Evolutionary conservation across 2,888 invertebrate species (phyloP).

Genomic region (Coleophora deauratella): DNA sequence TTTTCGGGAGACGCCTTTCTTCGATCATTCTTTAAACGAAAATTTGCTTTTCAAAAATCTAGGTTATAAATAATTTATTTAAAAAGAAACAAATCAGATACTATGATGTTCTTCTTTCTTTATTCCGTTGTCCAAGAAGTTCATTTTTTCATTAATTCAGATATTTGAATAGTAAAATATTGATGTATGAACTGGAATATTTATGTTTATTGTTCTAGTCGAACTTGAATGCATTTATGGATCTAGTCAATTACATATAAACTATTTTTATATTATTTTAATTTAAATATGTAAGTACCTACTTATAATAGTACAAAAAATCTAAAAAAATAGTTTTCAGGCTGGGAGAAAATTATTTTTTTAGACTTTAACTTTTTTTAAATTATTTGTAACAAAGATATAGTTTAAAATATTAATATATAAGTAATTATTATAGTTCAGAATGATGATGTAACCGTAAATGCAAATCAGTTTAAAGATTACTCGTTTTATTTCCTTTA

Average conservation of each 20-base stretch:
- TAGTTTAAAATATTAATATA: background rate
- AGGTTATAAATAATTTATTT: slow-evolving; percentile 43
- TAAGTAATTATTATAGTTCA: too few species aligned
- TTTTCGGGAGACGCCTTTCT: slow-evolving; percentile 56
- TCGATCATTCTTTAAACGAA: slow-evolving; percentile 45
- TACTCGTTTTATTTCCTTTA: slow-evolving; percentile 28
- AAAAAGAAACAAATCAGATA: slow-evolving; percentile 1
- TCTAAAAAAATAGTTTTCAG: slow-evolving; percentile 34
- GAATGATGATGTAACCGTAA: slow-evolving; percentile 24
- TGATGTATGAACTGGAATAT: too few species aligned
- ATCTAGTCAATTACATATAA: slow-evolving; percentile 43
- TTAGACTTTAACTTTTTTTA: slow-evolving; percentile 12
- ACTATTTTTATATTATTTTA: too few species aligned
- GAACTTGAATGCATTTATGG: too few species aligned
- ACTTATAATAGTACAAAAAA: too few species aligned
- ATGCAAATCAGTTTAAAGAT: slow-evolving; percentile 40
- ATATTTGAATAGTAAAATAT: too few species aligned
- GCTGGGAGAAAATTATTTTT: slow-evolving; percentile 55
- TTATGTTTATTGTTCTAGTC: too few species aligned
- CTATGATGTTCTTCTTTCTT: too few species aligned
- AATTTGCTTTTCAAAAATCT: slow-evolving; percentile 48
- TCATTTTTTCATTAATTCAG: too few species aligned
- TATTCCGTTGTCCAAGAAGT: too few species aligned
- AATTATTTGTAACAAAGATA: background rate
- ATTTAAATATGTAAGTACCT: background rate